These are phyloP conservation scores for Cariama cristata DNA, from an alignment of 2,113 vertebrate species.

Conservation along the genomic window DNA sequence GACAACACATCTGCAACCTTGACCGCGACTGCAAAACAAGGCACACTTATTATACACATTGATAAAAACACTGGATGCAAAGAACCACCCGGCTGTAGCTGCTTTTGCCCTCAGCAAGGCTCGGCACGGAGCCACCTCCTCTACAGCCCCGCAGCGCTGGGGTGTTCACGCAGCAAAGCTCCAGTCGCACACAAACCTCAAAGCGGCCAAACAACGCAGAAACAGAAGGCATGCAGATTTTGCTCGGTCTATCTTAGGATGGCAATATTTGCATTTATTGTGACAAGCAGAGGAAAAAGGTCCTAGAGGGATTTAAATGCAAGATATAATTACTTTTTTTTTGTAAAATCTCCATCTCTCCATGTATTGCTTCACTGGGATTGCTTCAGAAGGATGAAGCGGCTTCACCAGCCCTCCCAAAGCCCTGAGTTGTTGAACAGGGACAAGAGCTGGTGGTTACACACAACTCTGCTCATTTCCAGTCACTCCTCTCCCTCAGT, in stretches of 20 bases:
- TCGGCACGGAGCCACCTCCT: background rate
- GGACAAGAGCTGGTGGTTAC: background rate
- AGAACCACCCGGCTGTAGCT: background rate
- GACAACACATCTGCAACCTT: background rate
- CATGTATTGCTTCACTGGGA: background rate
- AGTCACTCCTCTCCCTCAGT: background rate
- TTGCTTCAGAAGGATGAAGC: background rate
- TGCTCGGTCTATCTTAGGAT: background rate
- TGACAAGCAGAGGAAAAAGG: background rate
- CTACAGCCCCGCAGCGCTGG: accelerated
- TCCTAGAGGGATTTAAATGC: background rate
- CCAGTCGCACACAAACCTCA: background rate
- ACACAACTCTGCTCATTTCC: background rate
- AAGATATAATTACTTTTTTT: background rate
- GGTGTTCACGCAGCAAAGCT: accelerated
- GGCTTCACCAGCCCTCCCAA: background rate
- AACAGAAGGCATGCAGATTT: background rate
- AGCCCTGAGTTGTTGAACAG: background rate
- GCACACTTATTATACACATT: background rate
- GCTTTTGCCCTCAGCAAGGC: background rate
- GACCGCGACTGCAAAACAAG: background rate
- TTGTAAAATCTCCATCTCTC: background rate
- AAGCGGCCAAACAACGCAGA: background rate
- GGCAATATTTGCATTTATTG: background rate
- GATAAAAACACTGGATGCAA: background rate